These are phyloP conservation scores for Pentamera pediparva DNA, from an alignment of 53 echinoderm and acorn worm species.

Conservation along the genomic window DNA sequence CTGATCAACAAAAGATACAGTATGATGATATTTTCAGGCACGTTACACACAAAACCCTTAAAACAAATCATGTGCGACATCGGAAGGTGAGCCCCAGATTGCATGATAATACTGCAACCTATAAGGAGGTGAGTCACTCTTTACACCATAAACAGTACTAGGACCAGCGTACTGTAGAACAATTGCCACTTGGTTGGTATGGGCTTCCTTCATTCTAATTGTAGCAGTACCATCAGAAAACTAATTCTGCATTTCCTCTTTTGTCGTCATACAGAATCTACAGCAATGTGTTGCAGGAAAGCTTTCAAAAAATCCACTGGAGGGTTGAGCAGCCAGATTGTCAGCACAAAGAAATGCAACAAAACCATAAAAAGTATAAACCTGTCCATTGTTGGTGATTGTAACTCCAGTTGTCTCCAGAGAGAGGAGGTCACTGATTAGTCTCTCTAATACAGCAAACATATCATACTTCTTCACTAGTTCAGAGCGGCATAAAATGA, in stretches of 20 bases:
- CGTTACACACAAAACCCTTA: constrained; percentile 39
- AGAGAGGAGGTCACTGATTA: constrained; percentile 38
- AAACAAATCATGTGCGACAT: constrained; percentile 55
- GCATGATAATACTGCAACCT: constrained; percentile 33
- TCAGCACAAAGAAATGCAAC: constrained; percentile 42
- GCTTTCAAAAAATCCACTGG: constrained; percentile 33
- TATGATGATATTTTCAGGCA: constrained; percentile 1
- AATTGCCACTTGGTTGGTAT: constrained; percentile 34
- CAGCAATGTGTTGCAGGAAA: constrained; percentile 37
- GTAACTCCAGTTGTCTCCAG: constrained; percentile 49
- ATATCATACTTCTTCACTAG: constrained; percentile 42
- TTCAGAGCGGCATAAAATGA: constrained; percentile 35
- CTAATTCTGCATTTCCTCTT: constrained; percentile 24
- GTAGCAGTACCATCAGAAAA: constrained; percentile 8
- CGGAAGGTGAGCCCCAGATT: constrained; percentile 41
- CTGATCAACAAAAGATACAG: constrained; percentile 31
- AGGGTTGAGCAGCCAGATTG: constrained; percentile 46
- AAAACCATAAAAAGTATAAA: constrained; percentile 28
- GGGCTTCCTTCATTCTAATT: constrained; percentile 42
- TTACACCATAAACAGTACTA: constrained; percentile 30
- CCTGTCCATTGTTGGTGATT: constrained; percentile 18
- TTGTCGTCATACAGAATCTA: constrained; percentile 45
- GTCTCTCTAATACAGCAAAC: constrained; percentile 24
- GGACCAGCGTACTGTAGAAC: neutral
- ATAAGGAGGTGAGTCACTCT: constrained; percentile 31